Conservation (phyloP, 2,113 vertebrate genomes). For the Percina caprodes region DNA sequence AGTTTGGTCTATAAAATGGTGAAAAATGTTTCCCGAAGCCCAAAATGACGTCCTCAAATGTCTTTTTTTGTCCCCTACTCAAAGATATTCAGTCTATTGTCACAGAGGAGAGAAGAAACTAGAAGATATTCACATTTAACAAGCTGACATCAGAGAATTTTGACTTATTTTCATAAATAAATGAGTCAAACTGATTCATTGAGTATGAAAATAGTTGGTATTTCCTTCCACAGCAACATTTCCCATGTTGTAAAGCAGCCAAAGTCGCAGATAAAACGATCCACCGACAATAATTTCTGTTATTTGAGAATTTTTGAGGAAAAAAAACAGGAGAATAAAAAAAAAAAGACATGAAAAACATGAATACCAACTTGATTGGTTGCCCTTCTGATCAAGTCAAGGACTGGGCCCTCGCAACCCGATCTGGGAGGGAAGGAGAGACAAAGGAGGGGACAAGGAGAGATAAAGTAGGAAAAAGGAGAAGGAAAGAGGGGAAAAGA, state of each 20-base stretch:
- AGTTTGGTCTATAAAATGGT: no score
- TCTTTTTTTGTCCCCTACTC: no score
- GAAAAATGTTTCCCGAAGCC: no score
- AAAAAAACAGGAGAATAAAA: slow-evolving; percentile 24
- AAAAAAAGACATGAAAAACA: slow-evolving; percentile 41
- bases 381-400: slow-evolving; percentile 82
- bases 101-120: no score
- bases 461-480: slow-evolving; percentile 37
- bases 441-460: slow-evolving; percentile 4
- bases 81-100: no score
- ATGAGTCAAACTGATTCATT: no score
- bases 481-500: slow-evolving; percentile 31
- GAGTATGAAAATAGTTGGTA: no score
- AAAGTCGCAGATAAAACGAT: background rate
- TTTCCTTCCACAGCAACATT: background rate
- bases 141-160: no score
- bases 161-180: no score
- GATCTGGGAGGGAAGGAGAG: slow-evolving; percentile 81
- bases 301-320: slow-evolving; percentile 1
- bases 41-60: no score
- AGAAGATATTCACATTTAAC: no score
- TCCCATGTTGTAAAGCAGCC: background rate
- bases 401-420: slow-evolving; percentile 81
- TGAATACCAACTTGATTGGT: slow-evolving; percentile 77
- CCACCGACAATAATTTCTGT: background rate